These are phyloP conservation scores for Mohoua ochrocephala DNA, from an alignment of 2,113 vertebrate species.

Conservation along the genomic window DNA sequence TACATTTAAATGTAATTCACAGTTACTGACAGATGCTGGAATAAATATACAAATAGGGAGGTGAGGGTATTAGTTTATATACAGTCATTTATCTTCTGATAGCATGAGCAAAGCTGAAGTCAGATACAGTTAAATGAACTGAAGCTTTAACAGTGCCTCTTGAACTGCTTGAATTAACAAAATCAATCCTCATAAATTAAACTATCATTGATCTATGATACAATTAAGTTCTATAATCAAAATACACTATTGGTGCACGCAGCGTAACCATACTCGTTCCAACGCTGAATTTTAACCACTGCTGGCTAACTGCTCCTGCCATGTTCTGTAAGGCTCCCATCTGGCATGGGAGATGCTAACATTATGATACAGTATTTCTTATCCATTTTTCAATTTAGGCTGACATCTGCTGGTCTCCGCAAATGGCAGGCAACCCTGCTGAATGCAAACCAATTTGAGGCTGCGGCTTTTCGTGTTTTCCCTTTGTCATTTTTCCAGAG, in stretches of 20 bases:
- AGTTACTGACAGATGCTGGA: slow-evolving; percentile 39
- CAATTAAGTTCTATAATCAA: slow-evolving; percentile 64
- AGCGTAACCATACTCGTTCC: not conserved
- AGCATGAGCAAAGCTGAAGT: slow-evolving; percentile 55
- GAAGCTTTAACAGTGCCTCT: slow-evolving; percentile 64
- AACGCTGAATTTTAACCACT: slow-evolving; percentile 60
- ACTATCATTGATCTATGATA: slow-evolving; percentile 69
- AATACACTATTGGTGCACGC: not conserved
- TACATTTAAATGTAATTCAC: slow-evolving; percentile 30
- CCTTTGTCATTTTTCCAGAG: slow-evolving; percentile 66
- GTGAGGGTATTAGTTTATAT: not conserved
- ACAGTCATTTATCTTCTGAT: slow-evolving; percentile 57
- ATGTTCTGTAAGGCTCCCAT: slow-evolving; percentile 53
- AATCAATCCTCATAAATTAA: slow-evolving; percentile 77
- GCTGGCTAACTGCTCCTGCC: slow-evolving; percentile 45
- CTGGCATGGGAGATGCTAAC: slow-evolving; percentile 40
- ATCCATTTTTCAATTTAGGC: slow-evolving; percentile 74
- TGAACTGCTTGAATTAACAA: slow-evolving; percentile 73
- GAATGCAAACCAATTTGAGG: slow-evolving; percentile 42
- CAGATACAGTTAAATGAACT: slow-evolving; percentile 61
- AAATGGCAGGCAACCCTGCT: slow-evolving; percentile 50
- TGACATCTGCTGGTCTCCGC: slow-evolving; percentile 75
- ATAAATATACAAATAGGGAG: slow-evolving; percentile 4
- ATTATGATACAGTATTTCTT: slow-evolving; percentile 51
- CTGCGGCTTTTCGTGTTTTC: not conserved